Base-by-base conservation (phyloP, 53 echinoderm and acorn worm species). In the Apostichopus leukothele region DNA sequence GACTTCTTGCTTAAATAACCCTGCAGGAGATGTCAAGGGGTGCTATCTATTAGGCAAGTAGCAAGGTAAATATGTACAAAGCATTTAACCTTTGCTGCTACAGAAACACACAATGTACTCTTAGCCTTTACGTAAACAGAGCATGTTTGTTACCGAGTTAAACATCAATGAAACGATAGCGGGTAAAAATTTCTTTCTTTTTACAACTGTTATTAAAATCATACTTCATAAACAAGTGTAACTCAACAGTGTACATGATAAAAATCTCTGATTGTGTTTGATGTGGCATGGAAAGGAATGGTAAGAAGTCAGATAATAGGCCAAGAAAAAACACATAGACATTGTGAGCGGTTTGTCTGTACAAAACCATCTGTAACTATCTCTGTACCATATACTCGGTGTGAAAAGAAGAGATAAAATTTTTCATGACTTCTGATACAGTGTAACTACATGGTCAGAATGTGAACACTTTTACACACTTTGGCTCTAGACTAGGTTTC, bases 31-130 rank as follows among this genome's bases (percentile, higher is more conserved):
- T 57, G 57, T 57, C 71, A 71, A 81, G 19, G 81, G 81, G 11
- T 52, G 81, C 9, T 18, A 11, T 22, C 55, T 53, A 81, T 81
- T 81, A 21, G 53, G 54, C 55, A 81, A 81, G 81, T 81, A 81
- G 81, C 81, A 54, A 2, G 21, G 81, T 55, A 51, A 81, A 81
- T 81, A 81, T 81, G 81, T 81, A 59, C 59, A 81, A 54, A 81
- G 59, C 54, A 81, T 81, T 81, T 81, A 81, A 81, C 81, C 81
- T 81, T 81, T 81, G 54, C 20, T 5, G 81, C 80, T 53, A 80
- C n/a, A 57, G 80, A 52, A 54, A 81, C 81, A 81, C 81, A 81
- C 7, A 9, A 54, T 59, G 81, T 54, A 9, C 59, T 54, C 59
- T 81, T 21, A 59, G 20, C 51, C 22, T 20, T 20, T 55, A 54